Evolutionary conservation across 2,888 invertebrate species (phyloP).

Genomic region (Halocaridina rubra): DNA sequence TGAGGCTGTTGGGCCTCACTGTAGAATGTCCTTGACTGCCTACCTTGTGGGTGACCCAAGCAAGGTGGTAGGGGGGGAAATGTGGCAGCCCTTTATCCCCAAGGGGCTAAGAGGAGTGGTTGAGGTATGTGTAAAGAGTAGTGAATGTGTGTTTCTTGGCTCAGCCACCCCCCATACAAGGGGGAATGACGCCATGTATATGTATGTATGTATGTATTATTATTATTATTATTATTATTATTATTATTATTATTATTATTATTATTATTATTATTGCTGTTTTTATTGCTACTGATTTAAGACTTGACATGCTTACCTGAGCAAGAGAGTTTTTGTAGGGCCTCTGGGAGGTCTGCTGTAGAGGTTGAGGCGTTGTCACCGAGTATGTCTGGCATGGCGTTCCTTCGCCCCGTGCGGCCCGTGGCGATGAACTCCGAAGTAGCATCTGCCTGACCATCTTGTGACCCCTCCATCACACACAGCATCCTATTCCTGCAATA

Average conservation of each 20-base stretch:
- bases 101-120: too few relatives aligned
- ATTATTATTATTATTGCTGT: not conserved
- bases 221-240: not conserved
- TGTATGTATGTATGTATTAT: too few relatives aligned
- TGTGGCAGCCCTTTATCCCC: too few relatives aligned
- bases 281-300: not conserved
- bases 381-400: slow-evolving; percentile 87
- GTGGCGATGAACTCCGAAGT: slow-evolving; percentile 81
- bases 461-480: slow-evolving; percentile 60
- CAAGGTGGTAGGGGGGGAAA: too few relatives aligned
- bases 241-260: not conserved
- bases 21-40: too few relatives aligned
- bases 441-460: slow-evolving; percentile 46
- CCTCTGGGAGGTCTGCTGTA: slow-evolving; percentile 82
- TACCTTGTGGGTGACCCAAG: too few relatives aligned
- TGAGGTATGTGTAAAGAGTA: too few relatives aligned
- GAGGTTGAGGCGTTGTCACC: slow-evolving; percentile 79
- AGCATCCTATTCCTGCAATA: slow-evolving; percentile 49
- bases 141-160: too few relatives aligned
- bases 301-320: slow-evolving; percentile 10
- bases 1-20: too few relatives aligned
- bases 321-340: slow-evolving; percentile 78
- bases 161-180: too few relatives aligned
- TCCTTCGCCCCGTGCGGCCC: slow-evolving; percentile 87
- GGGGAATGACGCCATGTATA: too few relatives aligned